These are phyloP conservation scores for Acrobasis repandana DNA, from an alignment of 2,888 invertebrate species.

Conservation along the genomic window DNA sequence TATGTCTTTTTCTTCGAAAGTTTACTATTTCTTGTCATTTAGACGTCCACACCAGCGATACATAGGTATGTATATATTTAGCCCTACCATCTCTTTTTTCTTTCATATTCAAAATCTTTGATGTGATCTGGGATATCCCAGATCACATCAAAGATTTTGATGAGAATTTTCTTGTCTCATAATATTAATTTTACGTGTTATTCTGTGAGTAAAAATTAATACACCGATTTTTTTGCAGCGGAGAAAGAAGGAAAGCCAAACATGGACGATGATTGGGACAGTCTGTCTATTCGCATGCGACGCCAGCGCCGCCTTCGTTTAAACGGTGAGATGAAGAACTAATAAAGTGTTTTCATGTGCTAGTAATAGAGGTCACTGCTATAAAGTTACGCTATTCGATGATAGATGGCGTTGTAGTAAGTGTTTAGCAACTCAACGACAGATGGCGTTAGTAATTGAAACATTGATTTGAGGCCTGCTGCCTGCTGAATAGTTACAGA, in stretches of 20 bases:
- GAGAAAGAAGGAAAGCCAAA: slow-evolving; percentile 84
- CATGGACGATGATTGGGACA: slow-evolving; percentile 91
- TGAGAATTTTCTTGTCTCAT: too few relatives aligned
- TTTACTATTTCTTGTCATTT: too few relatives aligned
- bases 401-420: slow-evolving; percentile 37
- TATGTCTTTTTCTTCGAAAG: too few relatives aligned
- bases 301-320: slow-evolving; percentile 82
- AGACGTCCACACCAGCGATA: too few relatives aligned
- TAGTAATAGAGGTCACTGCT: slow-evolving; percentile 37
- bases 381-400: slow-evolving; percentile 22
- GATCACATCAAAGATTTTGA: slow-evolving; percentile 12
- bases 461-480: background rate
- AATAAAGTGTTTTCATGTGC: slow-evolving; percentile 33
- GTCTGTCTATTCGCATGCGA: slow-evolving; percentile 89
- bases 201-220: too few relatives aligned
- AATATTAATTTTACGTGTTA: too few relatives aligned
- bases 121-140: too few relatives aligned
- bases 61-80: too few relatives aligned
- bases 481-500: background rate
- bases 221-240: slow-evolving; percentile 46
- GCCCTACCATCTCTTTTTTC: too few relatives aligned
- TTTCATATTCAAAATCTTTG: too few relatives aligned
- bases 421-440: background rate
- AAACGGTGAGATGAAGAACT: slow-evolving; percentile 58
- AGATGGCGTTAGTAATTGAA: slow-evolving; percentile 28